Evolutionary conservation across 2,888 invertebrate genomes (phyloP), one percentile per base, ranked within the genome.

Genomic region (Holacanthella duospinosa): DNA sequence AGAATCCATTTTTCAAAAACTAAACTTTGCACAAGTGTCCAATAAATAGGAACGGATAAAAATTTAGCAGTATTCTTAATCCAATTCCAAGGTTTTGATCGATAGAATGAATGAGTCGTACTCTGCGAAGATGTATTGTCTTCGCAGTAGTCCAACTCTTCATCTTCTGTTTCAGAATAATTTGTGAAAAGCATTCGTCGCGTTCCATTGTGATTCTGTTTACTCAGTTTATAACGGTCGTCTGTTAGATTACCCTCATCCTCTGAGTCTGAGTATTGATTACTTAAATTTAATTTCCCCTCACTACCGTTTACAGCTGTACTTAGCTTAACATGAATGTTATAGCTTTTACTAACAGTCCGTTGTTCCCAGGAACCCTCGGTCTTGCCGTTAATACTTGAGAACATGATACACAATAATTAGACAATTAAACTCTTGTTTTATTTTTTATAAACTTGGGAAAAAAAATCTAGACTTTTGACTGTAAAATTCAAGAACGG

Each of bases 1-100:
- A 65, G 54, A 25, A 65, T 24, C 65, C 65, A 65, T 57, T 65
- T 65, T 59, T 65, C 65, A 3, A 29, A 53, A 19, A 65, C 65
- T 27, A 65, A 65, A n/a, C 55, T 26, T 24, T 65, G 53, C 9
- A 65, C 62, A 24, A 65, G 55, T 12, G 28, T 28, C 43, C 55
- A 61, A 43, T 61, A 59, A 43, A 59, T 48, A 6, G 44, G 26
- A 44, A 43, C 26, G n/a, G 25, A 43, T 3, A 25, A 21, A 6
- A 43, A 4, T 6, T 36, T 6, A 36, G 9, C 6, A 36, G 16
- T 16, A 16, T 12, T 6, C 16, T 36, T 36, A 36, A 36, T 16
- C 36, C 36, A 36, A 16, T 36, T 6, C 36, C 36, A 36, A 36
- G 16, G 36, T 16, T 36, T 36, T 16, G 9, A 12, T 36, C 36